phyloP scores from a whole-genome alignment of 2,888 invertebrate genomes.

The Monoplex corrugatus region DNA sequence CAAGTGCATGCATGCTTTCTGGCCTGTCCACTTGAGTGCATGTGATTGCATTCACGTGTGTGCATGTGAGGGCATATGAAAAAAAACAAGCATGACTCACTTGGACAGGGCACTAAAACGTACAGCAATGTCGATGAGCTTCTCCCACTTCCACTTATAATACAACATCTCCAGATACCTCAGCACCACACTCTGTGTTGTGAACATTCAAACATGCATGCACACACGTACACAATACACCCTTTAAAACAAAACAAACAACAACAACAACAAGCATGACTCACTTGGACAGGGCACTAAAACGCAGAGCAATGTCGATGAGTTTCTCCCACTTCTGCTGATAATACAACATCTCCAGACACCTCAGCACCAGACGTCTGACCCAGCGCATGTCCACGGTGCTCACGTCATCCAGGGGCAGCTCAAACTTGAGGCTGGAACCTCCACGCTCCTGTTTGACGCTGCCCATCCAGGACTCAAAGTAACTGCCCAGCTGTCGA shows the following conservation, averaged over 20 bases:
- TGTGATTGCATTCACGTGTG: background rate
- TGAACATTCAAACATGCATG: background rate
- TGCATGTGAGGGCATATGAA: background rate
- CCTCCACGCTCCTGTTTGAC: conserved; percentile 76
- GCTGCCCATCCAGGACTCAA: conserved; percentile 75
- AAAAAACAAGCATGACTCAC: conserved; percentile 64
- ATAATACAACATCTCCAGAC: conserved; percentile 77
- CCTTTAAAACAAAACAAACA: background rate
- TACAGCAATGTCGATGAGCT: conserved; percentile 79
- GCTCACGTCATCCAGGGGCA: conserved; percentile 76
- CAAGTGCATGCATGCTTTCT: too few relatives aligned
- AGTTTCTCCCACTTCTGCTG: conserved; percentile 81
- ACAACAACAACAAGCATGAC: conserved; percentile 50
- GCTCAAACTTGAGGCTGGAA: conserved; percentile 78
- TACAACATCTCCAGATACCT: conserved; percentile 77
- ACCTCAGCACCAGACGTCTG: conserved; percentile 72
- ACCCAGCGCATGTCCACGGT: conserved; percentile 76
- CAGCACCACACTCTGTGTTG: background rate
- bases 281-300: conserved; percentile 80
- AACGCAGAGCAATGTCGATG: conserved; percentile 79
- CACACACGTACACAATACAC: background rate
- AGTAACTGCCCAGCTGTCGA: conserved; percentile 64
- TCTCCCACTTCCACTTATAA: conserved; percentile 80
- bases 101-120: conserved; percentile 79
- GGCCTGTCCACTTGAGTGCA: too few relatives aligned